Conservation (phyloP, 2,113 vertebrate species). For the Proterorhinus semilunaris region DNA sequence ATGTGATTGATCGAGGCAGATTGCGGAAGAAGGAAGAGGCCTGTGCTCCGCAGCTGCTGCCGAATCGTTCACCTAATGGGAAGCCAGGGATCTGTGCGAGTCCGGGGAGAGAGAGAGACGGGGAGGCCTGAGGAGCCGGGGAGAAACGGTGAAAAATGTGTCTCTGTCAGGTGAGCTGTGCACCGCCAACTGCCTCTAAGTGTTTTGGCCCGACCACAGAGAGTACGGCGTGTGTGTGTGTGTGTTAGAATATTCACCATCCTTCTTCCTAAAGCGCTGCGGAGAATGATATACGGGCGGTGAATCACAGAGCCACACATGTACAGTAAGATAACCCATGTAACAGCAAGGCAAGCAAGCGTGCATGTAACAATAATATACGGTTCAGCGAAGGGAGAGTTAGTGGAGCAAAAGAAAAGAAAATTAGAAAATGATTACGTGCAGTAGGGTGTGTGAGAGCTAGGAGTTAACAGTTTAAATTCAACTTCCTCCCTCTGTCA, state of each 20-base stretch:
- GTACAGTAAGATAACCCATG: constrained; percentile 11
- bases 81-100: constrained; percentile 36
- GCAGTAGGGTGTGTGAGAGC: no score
- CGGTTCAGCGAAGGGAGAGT: constrained; percentile 18
- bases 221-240: constrained; percentile 1
- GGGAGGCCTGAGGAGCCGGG: neutral
- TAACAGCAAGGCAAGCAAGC: neutral
- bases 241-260: constrained; percentile 12
- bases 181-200: constrained; percentile 42
- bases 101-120: constrained; percentile 7
- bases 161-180: constrained; percentile 43
- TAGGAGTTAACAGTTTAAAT: no score
- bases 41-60: constrained; percentile 40
- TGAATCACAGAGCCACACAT: constrained; percentile 18
- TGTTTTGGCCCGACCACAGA: constrained; percentile 43
- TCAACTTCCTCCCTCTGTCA: no score
- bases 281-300: constrained; percentile 20
- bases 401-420: constrained; percentile 7
- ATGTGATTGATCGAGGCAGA: constrained; percentile 36
- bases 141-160: constrained; percentile 41
- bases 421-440: no score
- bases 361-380: constrained; percentile 23
- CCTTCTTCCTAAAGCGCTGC: neutral
- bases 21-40: constrained; percentile 27
- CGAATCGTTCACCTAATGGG: constrained; percentile 49